Evolutionary conservation across 2,113 vertebrate species (phyloP).

Genomic region (Ramphastos sulfuratus): DNA sequence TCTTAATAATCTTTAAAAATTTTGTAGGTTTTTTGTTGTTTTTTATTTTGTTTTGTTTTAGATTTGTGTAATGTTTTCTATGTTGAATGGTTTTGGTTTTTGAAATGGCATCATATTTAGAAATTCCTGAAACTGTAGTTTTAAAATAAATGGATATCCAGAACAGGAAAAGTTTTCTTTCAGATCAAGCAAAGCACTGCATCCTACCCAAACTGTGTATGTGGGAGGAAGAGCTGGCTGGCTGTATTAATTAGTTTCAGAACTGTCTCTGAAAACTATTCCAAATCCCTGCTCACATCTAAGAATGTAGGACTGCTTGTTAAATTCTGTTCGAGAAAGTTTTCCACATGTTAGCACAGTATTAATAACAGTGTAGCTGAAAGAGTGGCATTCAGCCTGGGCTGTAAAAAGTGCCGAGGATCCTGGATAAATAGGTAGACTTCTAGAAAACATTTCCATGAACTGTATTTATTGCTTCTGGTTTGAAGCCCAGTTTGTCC

Average conservation of each 20-base stretch:
- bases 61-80: background rate
- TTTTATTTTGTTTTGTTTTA: background rate
- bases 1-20: background rate
- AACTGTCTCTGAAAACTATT: background rate
- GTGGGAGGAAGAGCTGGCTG: background rate
- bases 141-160: background rate
- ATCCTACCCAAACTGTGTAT: background rate
- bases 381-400: background rate
- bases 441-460: background rate
- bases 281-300: background rate
- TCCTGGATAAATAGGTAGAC: background rate
- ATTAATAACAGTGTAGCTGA: background rate
- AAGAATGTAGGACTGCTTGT: background rate
- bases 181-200: background rate
- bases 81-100: background rate
- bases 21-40: background rate
- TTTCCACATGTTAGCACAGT: background rate
- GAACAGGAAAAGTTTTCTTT: background rate
- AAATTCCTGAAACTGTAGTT: background rate
- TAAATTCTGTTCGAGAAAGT: background rate
- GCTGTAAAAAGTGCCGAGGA: background rate
- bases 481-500: background rate
- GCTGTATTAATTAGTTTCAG: background rate
- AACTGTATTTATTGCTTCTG: background rate
- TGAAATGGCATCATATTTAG: background rate